Base-by-base conservation (phyloP, 2,797 vertebrate genomes). In the Caiman crocodilus region DNA sequence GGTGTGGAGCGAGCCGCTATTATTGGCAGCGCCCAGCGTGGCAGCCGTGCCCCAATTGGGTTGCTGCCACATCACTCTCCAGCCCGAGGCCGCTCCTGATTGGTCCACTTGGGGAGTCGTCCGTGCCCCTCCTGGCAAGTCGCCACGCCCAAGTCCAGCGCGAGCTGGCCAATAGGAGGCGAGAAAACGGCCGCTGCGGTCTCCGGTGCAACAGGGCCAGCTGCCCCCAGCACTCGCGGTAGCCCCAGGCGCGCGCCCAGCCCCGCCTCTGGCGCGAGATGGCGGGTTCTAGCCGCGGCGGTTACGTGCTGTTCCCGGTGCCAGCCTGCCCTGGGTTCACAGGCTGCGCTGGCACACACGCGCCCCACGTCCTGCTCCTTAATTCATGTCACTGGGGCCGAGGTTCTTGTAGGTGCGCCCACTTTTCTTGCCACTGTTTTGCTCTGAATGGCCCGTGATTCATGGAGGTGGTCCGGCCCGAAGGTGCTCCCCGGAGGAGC, bases 1-100 rank as follows among this genome's bases (percentile, higher is more conserved):
- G 42, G 42, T 9, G 8, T 42, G 42, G 63, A 91, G 89, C 92
- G 75, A 11, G 75, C 84, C 85, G 50, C 88, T 87, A 90, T 95
- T 84, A 96, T 96, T 97, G 97, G 97, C 95, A 86, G 50, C 7
- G 35, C 75, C 77, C 8, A 17, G 67, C 71, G 8, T 56, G 18
- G 2, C 4, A 10, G 60, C 20, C 76, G 50, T 71, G 30, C 28
- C 30, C 56, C 83, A 1, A 94, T 89, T 94, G 92, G 92, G 71
- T 87, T 5, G 59, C 14, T 9, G 5, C 63, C 7, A 79, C 71
- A 89, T 83, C 89, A 71, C 67, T 71, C 67, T 23, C 32, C 67
- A 32, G 14, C 30, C 20, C 18, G 8, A 30, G 23, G 1, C 15
- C 64, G 6, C 16, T n/a, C 7, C n/a, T 65, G n/a, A 65, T 65